A percentile compares a stretch with the other conserved stretches of the same genome.
phyloP scores from a whole-genome alignment of 2,113 vertebrate species.

The Calidris pugnax region DNA sequence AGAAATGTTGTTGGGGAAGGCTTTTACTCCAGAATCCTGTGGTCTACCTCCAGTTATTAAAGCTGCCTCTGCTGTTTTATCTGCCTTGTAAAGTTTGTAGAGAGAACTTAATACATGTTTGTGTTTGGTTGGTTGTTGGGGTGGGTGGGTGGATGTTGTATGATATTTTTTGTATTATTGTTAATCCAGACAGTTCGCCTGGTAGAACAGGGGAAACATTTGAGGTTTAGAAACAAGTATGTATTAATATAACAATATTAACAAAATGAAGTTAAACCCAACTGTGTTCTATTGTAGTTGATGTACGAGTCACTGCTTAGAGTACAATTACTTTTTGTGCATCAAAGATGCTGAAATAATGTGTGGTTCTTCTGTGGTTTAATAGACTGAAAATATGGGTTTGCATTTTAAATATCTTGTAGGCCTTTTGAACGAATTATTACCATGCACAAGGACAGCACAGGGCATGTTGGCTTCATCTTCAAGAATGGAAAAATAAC shows the following conservation, averaged over 20 bases:
- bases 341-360: not conserved
- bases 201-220: not conserved
- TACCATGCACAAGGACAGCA: slow-evolving; percentile 88
- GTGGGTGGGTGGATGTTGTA: not conserved
- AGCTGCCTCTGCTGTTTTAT: not conserved
- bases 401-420: not conserved
- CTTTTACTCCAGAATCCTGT: not conserved
- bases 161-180: not conserved
- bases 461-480: slow-evolving; percentile 87
- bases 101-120: not conserved
- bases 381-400: not conserved
- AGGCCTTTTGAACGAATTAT: slow-evolving; percentile 87
- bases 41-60: not conserved
- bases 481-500: slow-evolving; percentile 90
- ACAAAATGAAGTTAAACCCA: not conserved
- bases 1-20: not conserved
- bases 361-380: not conserved
- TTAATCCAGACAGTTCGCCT: not conserved
- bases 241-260: not conserved
- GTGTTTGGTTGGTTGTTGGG: not conserved
- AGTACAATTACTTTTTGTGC: not conserved
- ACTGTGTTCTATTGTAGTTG: not conserved
- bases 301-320: not conserved
- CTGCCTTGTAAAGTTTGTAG: not conserved
- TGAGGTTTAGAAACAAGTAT: not conserved